These are phyloP conservation scores for Bubalus kerabau DNA, from an alignment of 2,113 vertebrate species.

Conservation along the genomic window DNA sequence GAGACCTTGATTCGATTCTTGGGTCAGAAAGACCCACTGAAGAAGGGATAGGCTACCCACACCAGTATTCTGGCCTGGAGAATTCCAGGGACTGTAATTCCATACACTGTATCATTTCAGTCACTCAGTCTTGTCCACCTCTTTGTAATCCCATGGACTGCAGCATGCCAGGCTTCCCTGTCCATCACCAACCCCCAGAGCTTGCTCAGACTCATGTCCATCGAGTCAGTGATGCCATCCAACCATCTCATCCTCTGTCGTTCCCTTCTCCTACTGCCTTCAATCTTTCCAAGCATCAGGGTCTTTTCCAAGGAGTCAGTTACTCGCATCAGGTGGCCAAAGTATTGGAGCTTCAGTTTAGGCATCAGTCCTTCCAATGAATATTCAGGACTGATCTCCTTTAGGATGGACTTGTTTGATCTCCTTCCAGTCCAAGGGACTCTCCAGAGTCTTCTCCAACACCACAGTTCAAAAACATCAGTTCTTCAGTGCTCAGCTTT, in stretches of 20 bases:
- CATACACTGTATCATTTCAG: background rate
- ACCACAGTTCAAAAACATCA: background rate
- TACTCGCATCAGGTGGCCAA: background rate
- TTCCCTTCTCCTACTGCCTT: background rate
- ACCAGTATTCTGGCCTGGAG: background rate
- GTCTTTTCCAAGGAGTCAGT: background rate
- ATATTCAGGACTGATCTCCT: background rate
- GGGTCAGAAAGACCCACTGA: background rate
- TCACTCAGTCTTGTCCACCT: background rate
- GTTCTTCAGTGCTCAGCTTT: background rate
- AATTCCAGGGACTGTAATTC: background rate
- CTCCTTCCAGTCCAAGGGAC: background rate
- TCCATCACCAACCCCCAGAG: background rate
- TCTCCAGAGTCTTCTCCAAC: background rate
- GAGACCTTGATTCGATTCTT: background rate
- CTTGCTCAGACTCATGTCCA: background rate
- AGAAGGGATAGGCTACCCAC: background rate
- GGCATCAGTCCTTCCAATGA: background rate
- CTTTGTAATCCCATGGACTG: background rate
- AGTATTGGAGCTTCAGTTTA: background rate
- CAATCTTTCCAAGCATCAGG: background rate
- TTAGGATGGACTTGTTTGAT: background rate
- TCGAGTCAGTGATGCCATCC: background rate
- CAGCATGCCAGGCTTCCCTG: background rate
- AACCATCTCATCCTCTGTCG: background rate